phyloP scores from a whole-genome alignment of 1,140 invertebrate species.

The Holotrichia oblita region DNA sequence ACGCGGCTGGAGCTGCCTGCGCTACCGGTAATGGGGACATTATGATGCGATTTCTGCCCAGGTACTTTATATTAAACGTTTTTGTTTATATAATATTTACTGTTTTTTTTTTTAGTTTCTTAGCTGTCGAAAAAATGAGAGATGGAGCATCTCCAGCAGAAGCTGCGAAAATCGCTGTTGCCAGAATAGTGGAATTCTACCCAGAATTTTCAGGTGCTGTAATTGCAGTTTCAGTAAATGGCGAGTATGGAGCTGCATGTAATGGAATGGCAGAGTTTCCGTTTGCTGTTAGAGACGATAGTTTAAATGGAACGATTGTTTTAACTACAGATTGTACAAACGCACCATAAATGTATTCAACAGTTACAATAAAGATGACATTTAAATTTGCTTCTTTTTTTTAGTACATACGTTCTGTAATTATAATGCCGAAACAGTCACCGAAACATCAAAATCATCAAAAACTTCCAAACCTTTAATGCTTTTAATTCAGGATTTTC shows the following conservation, averaged over 20 bases:
- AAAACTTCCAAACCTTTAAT: too few relatives aligned
- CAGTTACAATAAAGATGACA: too few relatives aligned
- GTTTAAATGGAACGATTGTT: constrained; percentile 42
- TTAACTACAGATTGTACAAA: constrained; percentile 41
- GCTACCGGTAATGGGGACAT: constrained; percentile 97
- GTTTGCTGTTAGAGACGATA: constrained; percentile 64
- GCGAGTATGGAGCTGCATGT: constrained; percentile 85
- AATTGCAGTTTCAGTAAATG: constrained; percentile 77
- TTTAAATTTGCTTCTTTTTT: too few relatives aligned
- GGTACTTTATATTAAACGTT: constrained; percentile 61
- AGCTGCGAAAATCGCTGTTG: constrained; percentile 75
- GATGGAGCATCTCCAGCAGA: constrained; percentile 72
- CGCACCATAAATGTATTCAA: not conserved
- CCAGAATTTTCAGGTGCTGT: constrained; percentile 86
- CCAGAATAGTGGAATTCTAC: constrained; percentile 76
- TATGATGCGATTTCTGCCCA: constrained; percentile 94
- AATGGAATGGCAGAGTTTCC: constrained; percentile 81
- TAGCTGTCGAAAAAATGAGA: constrained; percentile 90
- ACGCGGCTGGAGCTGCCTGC: constrained; percentile 87
- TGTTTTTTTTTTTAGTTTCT: constrained; percentile 69
- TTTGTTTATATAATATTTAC: not conserved
- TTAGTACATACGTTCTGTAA: too few relatives aligned
- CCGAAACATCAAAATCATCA: too few relatives aligned
- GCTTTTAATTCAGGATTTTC: too few relatives aligned
- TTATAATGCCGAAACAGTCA: too few relatives aligned